Conservation (phyloP, 1,140 invertebrate genomes). For the Apis cerana region DNA sequence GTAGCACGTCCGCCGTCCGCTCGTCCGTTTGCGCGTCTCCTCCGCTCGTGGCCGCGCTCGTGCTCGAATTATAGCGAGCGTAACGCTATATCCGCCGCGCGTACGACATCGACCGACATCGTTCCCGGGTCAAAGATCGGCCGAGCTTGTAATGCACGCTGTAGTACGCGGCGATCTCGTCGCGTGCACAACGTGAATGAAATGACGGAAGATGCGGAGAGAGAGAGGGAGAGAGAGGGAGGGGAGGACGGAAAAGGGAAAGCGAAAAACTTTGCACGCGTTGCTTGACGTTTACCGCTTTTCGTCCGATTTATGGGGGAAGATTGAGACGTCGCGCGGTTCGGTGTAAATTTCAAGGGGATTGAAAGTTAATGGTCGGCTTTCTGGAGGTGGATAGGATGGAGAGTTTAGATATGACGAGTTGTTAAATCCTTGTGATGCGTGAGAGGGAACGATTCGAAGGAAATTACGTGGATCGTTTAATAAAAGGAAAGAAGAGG, state of each 20-base stretch:
- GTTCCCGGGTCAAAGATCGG: constrained; percentile 55
- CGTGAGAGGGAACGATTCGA: too few relatives aligned
- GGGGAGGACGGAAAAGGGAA: too few relatives aligned
- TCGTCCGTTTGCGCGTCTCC: constrained; percentile 61
- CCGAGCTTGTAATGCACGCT: constrained; percentile 44
- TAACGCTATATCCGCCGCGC: constrained; percentile 33
- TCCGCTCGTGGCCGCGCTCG: constrained; percentile 17
- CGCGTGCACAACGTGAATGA: constrained; percentile 48
- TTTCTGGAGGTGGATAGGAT: background rate
- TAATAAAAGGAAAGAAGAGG: too few relatives aligned
- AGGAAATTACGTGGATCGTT: too few relatives aligned
- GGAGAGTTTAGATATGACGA: too few relatives aligned
- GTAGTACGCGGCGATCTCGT: constrained; percentile 28
- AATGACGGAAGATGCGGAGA: constrained; percentile 12
- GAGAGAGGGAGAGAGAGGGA: background rate
- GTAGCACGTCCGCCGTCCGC: constrained; percentile 74
- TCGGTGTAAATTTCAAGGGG: background rate
- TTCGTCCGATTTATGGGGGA: background rate
- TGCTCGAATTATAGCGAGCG: constrained; percentile 62
- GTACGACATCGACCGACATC: constrained; percentile 62
- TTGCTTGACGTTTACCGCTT: constrained; percentile 32
- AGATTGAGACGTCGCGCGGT: constrained; percentile 2
- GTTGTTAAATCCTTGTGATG: too few relatives aligned
- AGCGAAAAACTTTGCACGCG: background rate
- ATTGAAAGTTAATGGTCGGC: constrained; percentile 7